phyloP scores from a whole-genome alignment of 2,888 invertebrate genomes.

The Apotomis turbidana region DNA sequence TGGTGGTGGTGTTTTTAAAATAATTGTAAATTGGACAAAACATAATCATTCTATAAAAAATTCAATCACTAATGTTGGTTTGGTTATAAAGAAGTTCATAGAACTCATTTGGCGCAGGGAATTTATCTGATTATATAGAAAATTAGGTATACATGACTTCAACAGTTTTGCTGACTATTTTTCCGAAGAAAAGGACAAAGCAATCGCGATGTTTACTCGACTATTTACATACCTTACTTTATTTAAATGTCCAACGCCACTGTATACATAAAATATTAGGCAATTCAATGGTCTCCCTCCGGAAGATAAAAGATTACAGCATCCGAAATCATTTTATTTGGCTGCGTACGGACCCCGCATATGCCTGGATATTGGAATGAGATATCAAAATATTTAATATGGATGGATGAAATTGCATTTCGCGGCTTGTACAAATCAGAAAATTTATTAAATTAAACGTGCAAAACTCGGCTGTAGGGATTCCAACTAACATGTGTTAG shows the following conservation, averaged over 20 bases:
- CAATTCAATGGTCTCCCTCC: not conserved
- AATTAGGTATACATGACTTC: too few species aligned
- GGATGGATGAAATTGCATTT: conserved; percentile 8
- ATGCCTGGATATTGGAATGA: conserved; percentile 1
- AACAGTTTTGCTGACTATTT: not conserved
- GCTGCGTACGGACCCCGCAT: not conserved
- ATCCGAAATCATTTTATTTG: conserved; percentile 10
- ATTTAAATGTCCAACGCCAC: not conserved
- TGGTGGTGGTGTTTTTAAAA: too few species aligned
- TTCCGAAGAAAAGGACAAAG: not conserved
- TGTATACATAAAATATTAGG: conserved; percentile 9
- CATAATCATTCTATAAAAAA: too few species aligned
- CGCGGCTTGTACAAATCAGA: not conserved
- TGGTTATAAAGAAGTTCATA: too few species aligned
- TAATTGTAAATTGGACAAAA: too few species aligned
- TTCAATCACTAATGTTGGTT: too few species aligned
- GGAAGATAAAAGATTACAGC: conserved; percentile 4
- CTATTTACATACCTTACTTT: conserved; percentile 3
- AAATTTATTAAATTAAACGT: conserved; percentile 4
- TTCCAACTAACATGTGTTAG: not conserved
- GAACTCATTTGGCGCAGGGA: too few species aligned
- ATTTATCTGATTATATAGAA: too few species aligned
- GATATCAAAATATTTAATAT: conserved; percentile 1
- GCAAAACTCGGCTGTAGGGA: not conserved
- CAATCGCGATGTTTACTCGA: not conserved